Percentiles rank a stretch among this genome's conserved stretches.
phyloP scores from a whole-genome alignment of 2,113 vertebrate genomes.

The Hydrolagus affinis region DNA sequence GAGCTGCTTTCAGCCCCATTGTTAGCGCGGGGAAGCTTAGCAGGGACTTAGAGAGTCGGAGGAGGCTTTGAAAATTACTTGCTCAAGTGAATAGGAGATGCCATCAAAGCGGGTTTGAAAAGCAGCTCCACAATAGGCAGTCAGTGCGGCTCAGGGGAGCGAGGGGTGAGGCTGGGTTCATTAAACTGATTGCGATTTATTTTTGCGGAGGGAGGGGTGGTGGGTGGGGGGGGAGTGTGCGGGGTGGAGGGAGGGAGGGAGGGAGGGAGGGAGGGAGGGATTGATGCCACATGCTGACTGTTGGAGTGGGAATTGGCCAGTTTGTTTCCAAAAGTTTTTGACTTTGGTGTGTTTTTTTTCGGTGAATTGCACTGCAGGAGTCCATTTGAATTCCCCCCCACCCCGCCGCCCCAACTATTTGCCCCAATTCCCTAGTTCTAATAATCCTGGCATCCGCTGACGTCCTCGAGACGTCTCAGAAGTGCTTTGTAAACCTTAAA shows the following conservation, averaged over 20 bases:
- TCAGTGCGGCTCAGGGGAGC: slow-evolving; percentile 48
- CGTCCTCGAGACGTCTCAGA: too few species aligned
- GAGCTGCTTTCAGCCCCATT: slow-evolving; percentile 88
- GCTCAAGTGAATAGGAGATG: slow-evolving; percentile 80
- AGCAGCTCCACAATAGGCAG: slow-evolving; percentile 63
- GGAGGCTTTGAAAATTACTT: slow-evolving; percentile 85
- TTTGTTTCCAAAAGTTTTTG: neutral
- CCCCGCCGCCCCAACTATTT: too few species aligned
- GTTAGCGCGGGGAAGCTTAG: slow-evolving; percentile 81
- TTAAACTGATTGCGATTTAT: slow-evolving; percentile 53
- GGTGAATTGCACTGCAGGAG: too few species aligned
- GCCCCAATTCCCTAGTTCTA: too few species aligned
- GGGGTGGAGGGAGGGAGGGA: too few species aligned
- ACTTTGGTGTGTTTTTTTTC: neutral
- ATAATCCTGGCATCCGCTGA: too few species aligned
- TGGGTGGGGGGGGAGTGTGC: too few species aligned
- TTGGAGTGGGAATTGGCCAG: neutral
- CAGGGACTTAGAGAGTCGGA: slow-evolving; percentile 76
- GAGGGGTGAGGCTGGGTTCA: slow-evolving; percentile 51
- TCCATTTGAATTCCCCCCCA: too few species aligned
- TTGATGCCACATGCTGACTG: neutral
- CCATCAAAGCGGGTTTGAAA: slow-evolving; percentile 69
- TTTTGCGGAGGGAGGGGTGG: neutral
- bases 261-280: too few species aligned
- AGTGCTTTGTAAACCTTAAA: too few species aligned